phyloP scores from a whole-genome alignment of 2,888 invertebrate species.

The Hydrotaea diabolus region DNA sequence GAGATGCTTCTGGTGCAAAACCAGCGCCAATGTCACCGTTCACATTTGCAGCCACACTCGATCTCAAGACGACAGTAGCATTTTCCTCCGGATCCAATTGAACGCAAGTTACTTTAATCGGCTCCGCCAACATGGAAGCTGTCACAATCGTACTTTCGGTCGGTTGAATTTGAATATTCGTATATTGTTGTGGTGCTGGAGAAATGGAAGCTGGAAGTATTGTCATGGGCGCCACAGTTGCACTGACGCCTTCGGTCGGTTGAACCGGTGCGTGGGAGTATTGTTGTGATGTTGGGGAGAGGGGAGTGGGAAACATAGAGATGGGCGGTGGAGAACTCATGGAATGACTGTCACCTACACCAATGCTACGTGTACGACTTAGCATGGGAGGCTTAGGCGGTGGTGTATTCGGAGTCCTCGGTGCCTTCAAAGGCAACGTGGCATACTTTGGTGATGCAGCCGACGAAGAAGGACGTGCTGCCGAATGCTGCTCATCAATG shows the following conservation, averaged over 20 bases:
- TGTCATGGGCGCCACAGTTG: background rate
- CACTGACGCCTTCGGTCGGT: background rate
- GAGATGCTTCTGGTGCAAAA: slow-evolving; percentile 49
- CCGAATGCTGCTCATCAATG: slow-evolving; percentile 17
- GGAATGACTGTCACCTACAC: slow-evolving; percentile 71
- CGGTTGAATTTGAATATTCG: slow-evolving; percentile 52
- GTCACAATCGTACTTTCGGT: slow-evolving; percentile 57
- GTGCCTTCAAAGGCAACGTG: slow-evolving; percentile 57
- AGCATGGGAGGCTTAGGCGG: slow-evolving; percentile 78
- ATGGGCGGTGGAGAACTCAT: slow-evolving; percentile 44
- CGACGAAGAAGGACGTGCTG: background rate
- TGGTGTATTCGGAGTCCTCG: slow-evolving; percentile 73
- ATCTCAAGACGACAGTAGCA: slow-evolving; percentile 50
- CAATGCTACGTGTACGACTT: slow-evolving; percentile 76
- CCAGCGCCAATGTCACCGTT: slow-evolving; percentile 40
- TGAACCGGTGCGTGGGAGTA: background rate
- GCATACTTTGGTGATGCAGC: slow-evolving; percentile 55
- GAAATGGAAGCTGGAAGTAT: background rate
- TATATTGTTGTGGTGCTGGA: background rate
- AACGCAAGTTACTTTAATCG: slow-evolving; percentile 60
- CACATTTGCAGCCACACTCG: slow-evolving; percentile 16
- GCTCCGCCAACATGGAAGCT: slow-evolving; percentile 52
- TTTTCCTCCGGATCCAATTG: slow-evolving; percentile 55
- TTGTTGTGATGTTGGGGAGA: background rate
- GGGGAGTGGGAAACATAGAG: slow-evolving; percentile 45